phyloP scores from a whole-genome alignment of 1,140 invertebrate species.

The Saccostrea echinata region DNA sequence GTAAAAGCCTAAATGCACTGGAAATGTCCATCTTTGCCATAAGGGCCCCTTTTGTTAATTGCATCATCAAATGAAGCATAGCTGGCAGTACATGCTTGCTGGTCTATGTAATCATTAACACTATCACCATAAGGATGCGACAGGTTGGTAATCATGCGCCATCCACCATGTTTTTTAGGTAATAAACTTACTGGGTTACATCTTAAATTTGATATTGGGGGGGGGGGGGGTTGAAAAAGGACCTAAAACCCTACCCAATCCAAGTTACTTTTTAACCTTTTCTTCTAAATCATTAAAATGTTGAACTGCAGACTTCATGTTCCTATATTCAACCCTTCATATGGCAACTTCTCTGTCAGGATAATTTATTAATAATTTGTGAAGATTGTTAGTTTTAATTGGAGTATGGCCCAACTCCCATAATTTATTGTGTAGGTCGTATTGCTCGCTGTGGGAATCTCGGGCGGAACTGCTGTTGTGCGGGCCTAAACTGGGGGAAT shows the following conservation, averaged over 20 bases:
- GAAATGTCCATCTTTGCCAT: not conserved
- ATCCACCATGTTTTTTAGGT: too few relatives aligned
- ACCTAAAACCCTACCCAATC: not conserved
- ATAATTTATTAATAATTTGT: slow-evolving; percentile 29
- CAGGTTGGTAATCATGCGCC: too few relatives aligned
- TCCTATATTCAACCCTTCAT: too few relatives aligned
- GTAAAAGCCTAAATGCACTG: slow-evolving; percentile 33
- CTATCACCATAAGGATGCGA: too few relatives aligned
- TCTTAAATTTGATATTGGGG: slow-evolving; percentile 10
- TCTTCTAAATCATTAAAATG: not conserved
- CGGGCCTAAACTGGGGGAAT: not conserved
- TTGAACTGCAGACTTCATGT: not conserved
- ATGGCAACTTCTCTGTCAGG: slow-evolving; percentile 41
- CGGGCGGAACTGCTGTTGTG: not conserved
- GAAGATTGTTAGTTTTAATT: slow-evolving; percentile 27
- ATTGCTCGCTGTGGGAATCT: not conserved
- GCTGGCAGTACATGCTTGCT: too few relatives aligned
- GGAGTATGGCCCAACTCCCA: not conserved
- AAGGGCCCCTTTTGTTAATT: slow-evolving; percentile 1
- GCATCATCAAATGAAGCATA: slow-evolving; percentile 41
- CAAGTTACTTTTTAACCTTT: not conserved
- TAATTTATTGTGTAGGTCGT: too few relatives aligned
- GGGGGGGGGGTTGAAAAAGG: not conserved
- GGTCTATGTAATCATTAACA: too few relatives aligned
- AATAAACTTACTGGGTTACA: too few relatives aligned